Conservation (phyloP, 2,113 vertebrate species). For the Lophius piscatorius region DNA sequence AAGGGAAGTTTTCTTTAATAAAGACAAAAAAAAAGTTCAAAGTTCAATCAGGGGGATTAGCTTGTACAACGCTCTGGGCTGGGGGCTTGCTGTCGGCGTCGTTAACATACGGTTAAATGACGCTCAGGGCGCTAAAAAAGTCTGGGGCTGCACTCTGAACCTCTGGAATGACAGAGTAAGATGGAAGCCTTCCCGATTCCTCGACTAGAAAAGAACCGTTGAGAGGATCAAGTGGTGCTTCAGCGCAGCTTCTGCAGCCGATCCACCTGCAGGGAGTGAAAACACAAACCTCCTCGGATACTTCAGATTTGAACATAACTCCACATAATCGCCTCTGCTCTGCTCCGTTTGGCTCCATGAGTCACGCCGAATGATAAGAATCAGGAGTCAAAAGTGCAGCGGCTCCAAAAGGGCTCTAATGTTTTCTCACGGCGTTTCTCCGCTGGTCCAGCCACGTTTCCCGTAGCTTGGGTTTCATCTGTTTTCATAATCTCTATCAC, state of each 20-base stretch:
- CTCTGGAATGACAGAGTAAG: conserved; percentile 1
- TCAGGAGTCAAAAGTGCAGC: conserved; percentile 48
- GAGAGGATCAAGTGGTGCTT: conserved; percentile 45
- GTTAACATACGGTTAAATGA: too few species aligned
- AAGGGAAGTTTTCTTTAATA: too few species aligned
- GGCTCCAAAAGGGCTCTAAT: conserved; percentile 30
- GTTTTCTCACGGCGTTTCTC: conserved; percentile 40
- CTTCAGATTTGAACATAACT: too few species aligned
- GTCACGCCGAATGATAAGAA: conserved; percentile 35
- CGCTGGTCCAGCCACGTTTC: too few species aligned
- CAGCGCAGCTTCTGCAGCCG: conserved; percentile 12
- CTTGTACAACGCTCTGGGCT: too few species aligned
- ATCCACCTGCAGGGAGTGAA: conserved; percentile 31
- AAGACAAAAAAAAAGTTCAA: too few species aligned
- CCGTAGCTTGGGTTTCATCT: conserved; percentile 50
- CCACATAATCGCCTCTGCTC: conserved; percentile 13
- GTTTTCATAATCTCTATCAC: conserved; percentile 63
- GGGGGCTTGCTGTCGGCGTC: too few species aligned
- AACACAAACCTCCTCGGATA: not conserved
- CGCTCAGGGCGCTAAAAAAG: too few species aligned
- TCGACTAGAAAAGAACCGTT: conserved; percentile 17
- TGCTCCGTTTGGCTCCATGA: conserved; percentile 11
- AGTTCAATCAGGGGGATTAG: too few species aligned
- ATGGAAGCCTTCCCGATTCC: not conserved
- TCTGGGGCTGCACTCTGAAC: too few species aligned